Evolutionary conservation across 2,888 invertebrate genomes (phyloP), one percentile per base, ranked within the genome.

Genomic region (Aphodius sticticus): DNA sequence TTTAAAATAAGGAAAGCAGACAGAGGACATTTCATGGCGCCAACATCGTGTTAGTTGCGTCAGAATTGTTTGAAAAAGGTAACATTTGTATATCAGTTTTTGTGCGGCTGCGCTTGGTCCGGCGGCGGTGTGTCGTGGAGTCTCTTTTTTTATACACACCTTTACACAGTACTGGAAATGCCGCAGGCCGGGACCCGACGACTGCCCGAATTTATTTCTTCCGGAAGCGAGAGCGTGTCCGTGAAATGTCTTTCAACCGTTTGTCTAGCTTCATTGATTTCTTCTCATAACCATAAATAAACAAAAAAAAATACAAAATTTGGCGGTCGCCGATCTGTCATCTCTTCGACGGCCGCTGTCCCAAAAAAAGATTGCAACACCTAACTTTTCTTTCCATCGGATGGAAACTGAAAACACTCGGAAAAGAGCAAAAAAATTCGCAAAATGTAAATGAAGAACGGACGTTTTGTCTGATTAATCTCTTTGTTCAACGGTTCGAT

Each of bases 231-330:
- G 79, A 81, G 78, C 84, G 84, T 85, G 86, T 84, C 85, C 84
- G 86, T 89, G 88, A 89, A 89, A 87, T 88, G 89, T 88, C 89
- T 89, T 88, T 80, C 86, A 89, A 88, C 88, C 89, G 87, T 88
- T 88, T 88, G 89, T 89, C 89, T 88, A 85, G 87, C 88, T 89
- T 87, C 88, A 86, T 86, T 85, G 86, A 86, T 87, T 88, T 88
- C 86, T 85, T 87, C 86, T 87, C 87, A 87, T 88, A 88, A 88
- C 87, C 84, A 83, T 87, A 86, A 85, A 85, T 86, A 85, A 87
- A 85, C 84, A 84, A 85, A 85, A 85, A 84, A 83, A 83, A 80
- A 78, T 81, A 83, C 83, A 87, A 88, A 89, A 88, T 85, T 85
- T 87, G 86, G 85, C 86, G 84, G 82, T 83, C 82, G 82, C 83